Percentiles rank a stretch among this genome's conserved stretches.
Evolutionary conservation across 2,888 invertebrate species (phyloP).

Genomic region (Drosophila kuntzei): DNA sequence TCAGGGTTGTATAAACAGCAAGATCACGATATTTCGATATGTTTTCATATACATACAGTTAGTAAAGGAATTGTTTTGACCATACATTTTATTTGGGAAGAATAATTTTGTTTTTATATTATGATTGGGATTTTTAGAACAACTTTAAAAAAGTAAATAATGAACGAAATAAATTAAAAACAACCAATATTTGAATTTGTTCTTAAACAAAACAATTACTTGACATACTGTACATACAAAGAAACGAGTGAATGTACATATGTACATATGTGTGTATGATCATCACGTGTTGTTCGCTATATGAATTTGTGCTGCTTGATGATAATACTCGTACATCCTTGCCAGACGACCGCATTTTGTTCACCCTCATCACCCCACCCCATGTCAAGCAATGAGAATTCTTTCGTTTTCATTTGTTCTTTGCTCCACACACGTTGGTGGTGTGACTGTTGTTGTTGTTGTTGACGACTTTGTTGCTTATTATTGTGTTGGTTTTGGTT

Average conservation of each 20-base stretch:
- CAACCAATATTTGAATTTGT: background rate
- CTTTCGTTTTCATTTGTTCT: constrained; percentile 38
- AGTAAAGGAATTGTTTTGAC: background rate
- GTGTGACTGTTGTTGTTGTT: constrained; percentile 26
- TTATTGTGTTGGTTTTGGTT: constrained; percentile 34
- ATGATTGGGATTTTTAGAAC: no score
- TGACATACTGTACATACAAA: constrained; percentile 4
- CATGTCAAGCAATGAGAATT: constrained; percentile 34
- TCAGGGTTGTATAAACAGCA: constrained; percentile 40
- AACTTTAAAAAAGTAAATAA: background rate
- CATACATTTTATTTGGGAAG: background rate
- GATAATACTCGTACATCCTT: constrained; percentile 46
- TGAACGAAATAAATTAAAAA: background rate
- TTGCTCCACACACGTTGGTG: constrained; percentile 19
- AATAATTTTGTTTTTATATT: background rate
- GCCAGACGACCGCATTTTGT: constrained; percentile 37
- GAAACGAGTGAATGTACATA: constrained; percentile 8
- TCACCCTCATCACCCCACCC: constrained; percentile 27
- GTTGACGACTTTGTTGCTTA: constrained; percentile 22
- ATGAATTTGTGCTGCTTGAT: constrained; percentile 27
- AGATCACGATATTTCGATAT: constrained; percentile 36
- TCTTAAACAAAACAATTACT: background rate
- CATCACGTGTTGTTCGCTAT: constrained; percentile 37
- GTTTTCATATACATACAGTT: background rate
- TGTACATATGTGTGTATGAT: constrained; percentile 24